Evolutionary conservation across 2,797 vertebrate species (phyloP).

Genomic region (Sarcoramphus papa): DNA sequence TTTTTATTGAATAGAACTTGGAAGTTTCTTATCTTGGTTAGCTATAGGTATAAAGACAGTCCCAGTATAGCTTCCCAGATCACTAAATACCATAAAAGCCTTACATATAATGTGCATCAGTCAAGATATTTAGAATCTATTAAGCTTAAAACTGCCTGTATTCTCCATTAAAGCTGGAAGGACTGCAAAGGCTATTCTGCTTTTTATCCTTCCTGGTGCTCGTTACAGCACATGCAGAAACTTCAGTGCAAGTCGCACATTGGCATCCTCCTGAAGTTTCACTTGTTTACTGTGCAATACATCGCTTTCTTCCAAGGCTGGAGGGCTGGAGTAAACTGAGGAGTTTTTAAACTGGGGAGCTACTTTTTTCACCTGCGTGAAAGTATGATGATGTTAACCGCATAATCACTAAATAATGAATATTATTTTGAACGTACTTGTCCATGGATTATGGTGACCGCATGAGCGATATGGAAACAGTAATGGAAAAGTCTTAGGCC

Average conservation of each 20-base stretch:
- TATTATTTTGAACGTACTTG: neutral
- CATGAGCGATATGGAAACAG: neutral
- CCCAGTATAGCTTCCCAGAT: neutral
- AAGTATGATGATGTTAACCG: neutral
- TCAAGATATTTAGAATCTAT: neutral
- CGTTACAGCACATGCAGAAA: neutral
- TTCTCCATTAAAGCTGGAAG: neutral
- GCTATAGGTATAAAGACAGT: neutral
- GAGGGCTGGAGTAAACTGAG: neutral
- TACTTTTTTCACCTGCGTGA: neutral
- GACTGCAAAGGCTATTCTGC: neutral
- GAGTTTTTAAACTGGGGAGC: neutral
- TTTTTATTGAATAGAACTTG: neutral
- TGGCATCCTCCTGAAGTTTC: neutral
- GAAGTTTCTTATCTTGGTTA: neutral
- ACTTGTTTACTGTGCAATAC: neutral
- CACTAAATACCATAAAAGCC: neutral
- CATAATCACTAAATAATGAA: neutral
- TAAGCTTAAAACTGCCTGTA: neutral
- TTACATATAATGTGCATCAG: neutral
- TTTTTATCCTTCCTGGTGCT: neutral
- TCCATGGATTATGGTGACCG: neutral
- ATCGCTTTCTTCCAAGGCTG: neutral
- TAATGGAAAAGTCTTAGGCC: neutral
- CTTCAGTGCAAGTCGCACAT: rapidly evolving